phyloP scores from a whole-genome alignment of 2,113 vertebrate species.

The Gnathonemus longibarbis region DNA sequence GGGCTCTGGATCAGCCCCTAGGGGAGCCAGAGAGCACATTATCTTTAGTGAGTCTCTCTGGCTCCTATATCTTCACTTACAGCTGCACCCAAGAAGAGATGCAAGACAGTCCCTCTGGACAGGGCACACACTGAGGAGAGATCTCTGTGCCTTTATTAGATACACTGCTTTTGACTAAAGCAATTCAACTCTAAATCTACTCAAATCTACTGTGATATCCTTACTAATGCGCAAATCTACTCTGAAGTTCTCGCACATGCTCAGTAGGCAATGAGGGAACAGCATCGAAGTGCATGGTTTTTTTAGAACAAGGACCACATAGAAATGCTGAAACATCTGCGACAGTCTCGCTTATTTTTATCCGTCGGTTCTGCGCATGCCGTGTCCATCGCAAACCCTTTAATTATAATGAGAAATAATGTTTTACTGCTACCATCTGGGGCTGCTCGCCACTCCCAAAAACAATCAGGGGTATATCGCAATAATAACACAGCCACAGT shows the following conservation, averaged over 20 bases:
- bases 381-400: constrained; percentile 30
- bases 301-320: neutral
- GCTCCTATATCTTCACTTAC: neutral
- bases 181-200: neutral
- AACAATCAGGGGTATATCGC: constrained; percentile 20
- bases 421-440: constrained; percentile 41
- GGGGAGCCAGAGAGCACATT: neutral
- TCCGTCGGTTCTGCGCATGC: constrained; percentile 22
- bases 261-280: neutral
- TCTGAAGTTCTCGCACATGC: neutral
- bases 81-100: neutral
- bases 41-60: neutral
- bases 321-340: constrained; percentile 24
- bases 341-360: constrained; percentile 37
- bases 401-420: constrained; percentile 43
- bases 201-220: neutral
- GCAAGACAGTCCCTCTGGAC: neutral
- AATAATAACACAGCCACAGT: constrained; percentile 23
- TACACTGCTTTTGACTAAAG: neutral
- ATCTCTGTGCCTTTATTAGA: neutral
- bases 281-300: neutral
- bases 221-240: neutral
- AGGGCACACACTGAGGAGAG: neutral
- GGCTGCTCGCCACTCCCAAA: constrained; percentile 31
- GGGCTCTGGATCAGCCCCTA: constrained; percentile 2